Base-by-base conservation (phyloP, 1,140 invertebrate species). In the Scaptomyza graminum region DNA sequence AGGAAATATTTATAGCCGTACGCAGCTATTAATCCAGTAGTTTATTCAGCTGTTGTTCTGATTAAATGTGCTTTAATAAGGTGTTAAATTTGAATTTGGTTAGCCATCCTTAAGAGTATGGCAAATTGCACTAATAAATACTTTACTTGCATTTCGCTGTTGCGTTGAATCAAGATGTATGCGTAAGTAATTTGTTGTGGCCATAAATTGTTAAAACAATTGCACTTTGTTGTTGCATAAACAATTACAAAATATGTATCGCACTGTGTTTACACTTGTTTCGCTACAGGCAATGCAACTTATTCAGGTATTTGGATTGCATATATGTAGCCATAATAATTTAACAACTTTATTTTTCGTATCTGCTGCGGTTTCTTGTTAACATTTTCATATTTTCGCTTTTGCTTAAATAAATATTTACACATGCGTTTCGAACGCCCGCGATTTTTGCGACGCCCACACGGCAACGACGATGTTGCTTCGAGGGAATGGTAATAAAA, bases 171-270 rank as follows among this genome's bases (percentile, higher is more conserved):
- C 43, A 47, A 31, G 46, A 41, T 62, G 28, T 15, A 16, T 28
- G 28, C 11, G 16, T 54, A 16, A 25, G 16, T 22, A 39, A 50
- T 22, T 39, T 12, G 39, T 41, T 64, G 37, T 25, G 61, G 52
- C 46, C 52, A 65, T 57, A 66, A 59, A 52, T 71, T 71, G 49
- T 59, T 66, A 66, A 59, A 65, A 57, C 54, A 71, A 71, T 66
- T 71, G 50, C 46, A 70, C 34, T 75, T 62, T 39, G n/a, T 41
- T 62, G 50, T 75, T 83, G 73, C 72, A 76, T 85, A 85, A 84
- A 84, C 78, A 85, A 87, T 77, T 74, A 64, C 74, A 77, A 70
- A 63, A 78, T 46, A 65, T 79, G 72, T 61, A 83, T 82, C 61
- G 56, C 64, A 46, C 28, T 43, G 28, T 73, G 65, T 74, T 74